Evolutionary conservation across 2,888 invertebrate genomes (phyloP).

Genomic region (Drosophila rellima): DNA sequence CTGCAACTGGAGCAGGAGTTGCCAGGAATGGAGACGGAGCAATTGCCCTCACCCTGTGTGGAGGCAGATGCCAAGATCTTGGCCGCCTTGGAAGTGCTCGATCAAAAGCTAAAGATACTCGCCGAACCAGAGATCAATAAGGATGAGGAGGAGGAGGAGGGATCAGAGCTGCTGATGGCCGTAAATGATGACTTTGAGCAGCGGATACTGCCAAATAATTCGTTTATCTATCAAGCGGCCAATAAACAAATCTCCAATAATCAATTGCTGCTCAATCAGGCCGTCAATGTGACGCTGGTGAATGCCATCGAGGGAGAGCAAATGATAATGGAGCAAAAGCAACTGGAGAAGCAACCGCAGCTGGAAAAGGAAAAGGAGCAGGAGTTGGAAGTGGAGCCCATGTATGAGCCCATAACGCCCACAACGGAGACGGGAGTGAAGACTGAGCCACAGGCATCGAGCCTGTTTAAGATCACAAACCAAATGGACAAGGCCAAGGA

Average conservation of each 20-base stretch:
- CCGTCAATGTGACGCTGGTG: conserved; percentile 83
- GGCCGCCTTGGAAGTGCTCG: conserved; percentile 82
- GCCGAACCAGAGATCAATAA: conserved; percentile 27
- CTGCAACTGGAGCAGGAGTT: neutral
- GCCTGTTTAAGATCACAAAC: conserved; percentile 55
- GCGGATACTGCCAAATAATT: conserved; percentile 88
- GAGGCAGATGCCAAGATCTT: conserved; percentile 81
- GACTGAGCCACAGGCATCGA: conserved; percentile 73
- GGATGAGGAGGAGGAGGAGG: neutral
- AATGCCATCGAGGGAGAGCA: conserved; percentile 83
- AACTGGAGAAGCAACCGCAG: conserved; percentile 25
- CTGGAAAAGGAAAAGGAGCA: neutral
- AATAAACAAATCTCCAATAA: conserved; percentile 76
- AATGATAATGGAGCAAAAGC: conserved; percentile 73
- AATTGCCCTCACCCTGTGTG: conserved; percentile 51
- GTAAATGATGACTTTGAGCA: conserved; percentile 79
- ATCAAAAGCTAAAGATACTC: conserved; percentile 80
- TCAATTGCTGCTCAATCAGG: conserved; percentile 77
- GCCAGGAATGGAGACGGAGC: neutral
- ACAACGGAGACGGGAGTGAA: conserved; percentile 58
- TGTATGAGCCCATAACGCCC: conserved; percentile 81
- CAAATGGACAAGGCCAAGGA: conserved; percentile 28
- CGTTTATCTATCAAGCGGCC: conserved; percentile 89
- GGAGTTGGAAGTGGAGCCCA: conserved; percentile 39
- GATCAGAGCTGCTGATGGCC: conserved; percentile 50